phyloP scores from a whole-genome alignment of 2,888 invertebrate genomes.

The Cosmopolites sordidus region DNA sequence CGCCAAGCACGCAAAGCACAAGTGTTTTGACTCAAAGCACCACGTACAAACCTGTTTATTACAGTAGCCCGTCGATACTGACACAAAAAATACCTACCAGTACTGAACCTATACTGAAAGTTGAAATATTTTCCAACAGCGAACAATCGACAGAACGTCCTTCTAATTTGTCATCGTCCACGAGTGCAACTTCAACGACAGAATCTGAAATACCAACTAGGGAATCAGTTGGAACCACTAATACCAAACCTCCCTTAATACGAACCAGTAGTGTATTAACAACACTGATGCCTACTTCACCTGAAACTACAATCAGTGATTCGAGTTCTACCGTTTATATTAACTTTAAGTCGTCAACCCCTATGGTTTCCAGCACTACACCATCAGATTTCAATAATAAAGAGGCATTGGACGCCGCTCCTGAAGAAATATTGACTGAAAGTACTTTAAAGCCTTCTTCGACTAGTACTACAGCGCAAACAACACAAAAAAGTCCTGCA shows the following conservation, averaged over 20 bases:
- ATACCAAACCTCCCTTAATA: constrained; percentile 5
- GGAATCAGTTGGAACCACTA: background rate
- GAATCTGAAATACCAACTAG: constrained; percentile 12
- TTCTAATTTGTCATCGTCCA: background rate
- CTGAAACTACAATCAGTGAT: background rate
- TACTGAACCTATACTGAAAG: constrained; percentile 26
- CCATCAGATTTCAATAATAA: background rate
- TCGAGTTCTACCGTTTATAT: background rate
- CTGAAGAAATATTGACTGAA: background rate
- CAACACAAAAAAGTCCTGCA: background rate
- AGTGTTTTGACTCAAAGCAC: constrained; percentile 5
- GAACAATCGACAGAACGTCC: constrained; percentile 5
- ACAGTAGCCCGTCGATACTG: constrained; percentile 24
- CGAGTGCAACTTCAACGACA: background rate
- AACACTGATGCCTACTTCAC: background rate
- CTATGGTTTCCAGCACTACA: background rate
- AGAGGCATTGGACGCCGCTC: background rate
- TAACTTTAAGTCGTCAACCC: background rate
- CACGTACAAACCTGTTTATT: constrained; percentile 34
- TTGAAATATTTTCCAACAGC: constrained; percentile 31
- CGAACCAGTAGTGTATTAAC: constrained; percentile 3
- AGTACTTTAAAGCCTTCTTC: background rate
- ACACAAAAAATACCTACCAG: constrained; percentile 22
- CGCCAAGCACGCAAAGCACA: constrained; percentile 11
- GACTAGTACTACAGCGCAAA: background rate